Evolutionary conservation across 2,888 invertebrate genomes (phyloP).

Genomic region (Taphrorychus bicolor): DNA sequence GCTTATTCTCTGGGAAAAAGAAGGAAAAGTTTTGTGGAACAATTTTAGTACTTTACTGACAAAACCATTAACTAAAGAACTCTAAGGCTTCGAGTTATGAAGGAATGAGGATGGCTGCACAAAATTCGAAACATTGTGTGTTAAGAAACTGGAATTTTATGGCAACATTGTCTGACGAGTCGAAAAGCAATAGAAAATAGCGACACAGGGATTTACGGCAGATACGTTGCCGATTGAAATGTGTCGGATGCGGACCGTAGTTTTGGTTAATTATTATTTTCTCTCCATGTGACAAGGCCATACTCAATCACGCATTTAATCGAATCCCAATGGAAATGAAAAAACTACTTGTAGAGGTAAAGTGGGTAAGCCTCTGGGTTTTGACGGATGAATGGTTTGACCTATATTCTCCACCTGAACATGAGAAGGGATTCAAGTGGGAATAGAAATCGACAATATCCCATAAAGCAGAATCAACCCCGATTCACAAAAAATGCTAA

Average conservation of each 20-base stretch:
- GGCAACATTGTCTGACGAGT: not conserved
- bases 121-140: too few relatives aligned
- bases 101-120: not conserved
- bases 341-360: not conserved
- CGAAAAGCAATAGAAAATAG: not conserved
- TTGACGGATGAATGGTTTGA: not conserved
- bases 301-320: not conserved
- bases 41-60: too few relatives aligned
- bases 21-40: too few relatives aligned
- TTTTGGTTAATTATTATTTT: not conserved
- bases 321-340: not conserved
- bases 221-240: not conserved
- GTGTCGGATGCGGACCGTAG: not conserved
- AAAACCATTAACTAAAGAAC: too few relatives aligned
- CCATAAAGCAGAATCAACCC: too few relatives aligned
- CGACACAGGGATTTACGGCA: not conserved
- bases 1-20: too few relatives aligned
- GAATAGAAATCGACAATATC: too few relatives aligned
- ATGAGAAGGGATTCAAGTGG: too few relatives aligned
- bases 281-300: not conserved
- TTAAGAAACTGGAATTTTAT: too few relatives aligned
- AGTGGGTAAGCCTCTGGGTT: not conserved
- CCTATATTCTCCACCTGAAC: not conserved
- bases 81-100: too few relatives aligned
- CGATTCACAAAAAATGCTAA: too few relatives aligned